These are phyloP conservation scores for Numenius phaeopus DNA, from an alignment of 2,797 vertebrate genomes.

Conservation along the genomic window DNA sequence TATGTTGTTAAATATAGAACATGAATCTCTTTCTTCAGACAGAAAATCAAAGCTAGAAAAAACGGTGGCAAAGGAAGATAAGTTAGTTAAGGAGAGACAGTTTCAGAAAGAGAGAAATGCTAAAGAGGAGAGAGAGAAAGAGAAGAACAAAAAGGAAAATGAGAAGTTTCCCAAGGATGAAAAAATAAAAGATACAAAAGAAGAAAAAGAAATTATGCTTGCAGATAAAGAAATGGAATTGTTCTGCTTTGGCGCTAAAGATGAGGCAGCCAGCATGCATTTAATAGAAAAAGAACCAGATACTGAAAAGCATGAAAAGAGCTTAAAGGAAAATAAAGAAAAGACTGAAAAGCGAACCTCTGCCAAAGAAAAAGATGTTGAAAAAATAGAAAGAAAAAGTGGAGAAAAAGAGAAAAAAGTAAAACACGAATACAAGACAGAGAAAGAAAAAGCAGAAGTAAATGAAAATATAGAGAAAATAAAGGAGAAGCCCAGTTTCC, in stretches of 20 bases:
- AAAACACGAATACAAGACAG: conserved; percentile 86
- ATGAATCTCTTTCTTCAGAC: conserved; percentile 83
- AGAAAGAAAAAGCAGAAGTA: conserved; percentile 88
- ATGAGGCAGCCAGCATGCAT: conserved; percentile 54
- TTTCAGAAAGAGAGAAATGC: conserved; percentile 86
- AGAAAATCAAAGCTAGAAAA: conserved; percentile 86
- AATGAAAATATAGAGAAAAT: conserved; percentile 86
- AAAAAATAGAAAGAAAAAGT: conserved; percentile 90
- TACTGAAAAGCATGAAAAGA: conserved; percentile 88
- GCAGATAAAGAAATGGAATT: conserved; percentile 85
- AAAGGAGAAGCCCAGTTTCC: conserved; percentile 82
- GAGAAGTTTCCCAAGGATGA: conserved; percentile 88
- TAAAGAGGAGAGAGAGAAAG: conserved; percentile 91
- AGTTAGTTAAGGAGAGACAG: conserved; percentile 87
- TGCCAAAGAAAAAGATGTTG: conserved; percentile 90
- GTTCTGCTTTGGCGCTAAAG: conserved; percentile 65
- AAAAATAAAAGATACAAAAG: conserved; percentile 87
- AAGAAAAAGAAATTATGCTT: conserved; percentile 84
- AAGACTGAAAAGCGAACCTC: conserved; percentile 88
- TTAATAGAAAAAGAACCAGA: conserved; percentile 81
- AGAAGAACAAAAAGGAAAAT: conserved; percentile 89
- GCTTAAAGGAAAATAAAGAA: conserved; percentile 83
- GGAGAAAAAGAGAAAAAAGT: conserved; percentile 93
- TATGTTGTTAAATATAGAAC: conserved; percentile 81
- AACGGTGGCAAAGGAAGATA: conserved; percentile 88